phyloP scores from a whole-genome alignment of 30 jellyfish, hydroid and myxozoan genomes.

The Haliclystus octoradiatus region DNA sequence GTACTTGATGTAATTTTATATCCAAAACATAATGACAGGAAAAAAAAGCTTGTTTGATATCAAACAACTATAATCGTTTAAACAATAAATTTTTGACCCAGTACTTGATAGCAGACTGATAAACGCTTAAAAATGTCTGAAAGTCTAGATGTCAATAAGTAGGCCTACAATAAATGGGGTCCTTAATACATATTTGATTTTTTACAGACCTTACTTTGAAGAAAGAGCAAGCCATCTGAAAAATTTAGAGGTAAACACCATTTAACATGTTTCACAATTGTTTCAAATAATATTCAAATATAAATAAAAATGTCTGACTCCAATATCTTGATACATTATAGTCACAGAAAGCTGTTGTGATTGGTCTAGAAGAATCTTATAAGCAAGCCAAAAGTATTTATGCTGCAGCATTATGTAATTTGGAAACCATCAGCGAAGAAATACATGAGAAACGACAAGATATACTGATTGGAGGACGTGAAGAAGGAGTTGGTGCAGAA shows the following conservation, averaged over 20 bases:
- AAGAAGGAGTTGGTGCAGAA: constrained; percentile 87
- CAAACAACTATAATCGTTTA: no score
- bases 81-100: no score
- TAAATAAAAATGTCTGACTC: not conserved
- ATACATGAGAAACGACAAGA: constrained; percentile 67
- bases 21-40: no score
- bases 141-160: no score
- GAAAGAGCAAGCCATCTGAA: constrained; percentile 45
- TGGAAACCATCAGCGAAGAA: constrained; percentile 85
- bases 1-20: no score
- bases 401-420: constrained; percentile 56
- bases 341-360: constrained; percentile 69
- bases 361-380: constrained; percentile 50
- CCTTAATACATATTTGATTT: not conserved
- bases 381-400: constrained; percentile 54
- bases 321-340: not conserved
- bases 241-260: constrained; percentile 36
- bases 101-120: no score
- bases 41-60: no score
- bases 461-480: constrained; percentile 42
- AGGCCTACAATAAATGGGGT: no score
- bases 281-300: not conserved
- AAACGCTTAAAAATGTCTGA: no score
- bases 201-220: constrained; percentile 60
- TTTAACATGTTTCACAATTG: not conserved